Percentiles rank a stretch among this genome's conserved stretches.
Evolutionary conservation across 2,113 vertebrate species (phyloP).

Genomic region (Oplegnathus fasciatus): DNA sequence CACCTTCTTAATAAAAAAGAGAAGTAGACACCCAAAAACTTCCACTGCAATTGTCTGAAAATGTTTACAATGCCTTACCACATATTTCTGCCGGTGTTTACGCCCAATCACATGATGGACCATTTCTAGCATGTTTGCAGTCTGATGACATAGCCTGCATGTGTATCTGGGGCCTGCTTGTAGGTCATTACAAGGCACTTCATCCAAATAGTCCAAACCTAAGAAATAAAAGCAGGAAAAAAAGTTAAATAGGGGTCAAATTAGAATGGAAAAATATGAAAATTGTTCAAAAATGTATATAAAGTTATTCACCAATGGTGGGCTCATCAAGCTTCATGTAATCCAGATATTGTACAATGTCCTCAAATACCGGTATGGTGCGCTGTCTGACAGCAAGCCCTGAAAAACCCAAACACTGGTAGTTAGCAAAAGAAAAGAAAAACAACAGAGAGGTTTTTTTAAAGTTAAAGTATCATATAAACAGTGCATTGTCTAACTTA

Average conservation of each 20-base stretch:
- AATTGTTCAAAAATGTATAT: background rate
- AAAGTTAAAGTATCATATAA: background rate
- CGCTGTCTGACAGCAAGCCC: slow-evolving; percentile 63
- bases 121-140: slow-evolving; percentile 69
- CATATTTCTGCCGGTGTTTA: slow-evolving; percentile 85
- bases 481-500: background rate
- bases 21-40: background rate
- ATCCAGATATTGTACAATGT: slow-evolving; percentile 80
- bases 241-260: background rate
- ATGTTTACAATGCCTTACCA: slow-evolving; percentile 72
- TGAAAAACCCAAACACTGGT: slow-evolving; percentile 62
- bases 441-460: background rate
- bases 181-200: slow-evolving; percentile 61
- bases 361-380: slow-evolving; percentile 72
- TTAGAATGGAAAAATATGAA: background rate
- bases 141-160: slow-evolving; percentile 76
- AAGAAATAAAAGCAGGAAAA: slow-evolving; percentile 11
- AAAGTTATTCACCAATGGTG: slow-evolving; percentile 79
- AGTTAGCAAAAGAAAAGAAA: slow-evolving; percentile 24
- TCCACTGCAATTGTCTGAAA: background rate
- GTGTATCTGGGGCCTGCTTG: slow-evolving; percentile 67
- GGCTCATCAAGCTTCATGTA: slow-evolving; percentile 85
- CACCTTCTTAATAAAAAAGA: background rate
- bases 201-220: slow-evolving; percentile 80
- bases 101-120: slow-evolving; percentile 83